phyloP scores from a whole-genome alignment of 1,140 invertebrate genomes.

The Aphis gossypii region DNA sequence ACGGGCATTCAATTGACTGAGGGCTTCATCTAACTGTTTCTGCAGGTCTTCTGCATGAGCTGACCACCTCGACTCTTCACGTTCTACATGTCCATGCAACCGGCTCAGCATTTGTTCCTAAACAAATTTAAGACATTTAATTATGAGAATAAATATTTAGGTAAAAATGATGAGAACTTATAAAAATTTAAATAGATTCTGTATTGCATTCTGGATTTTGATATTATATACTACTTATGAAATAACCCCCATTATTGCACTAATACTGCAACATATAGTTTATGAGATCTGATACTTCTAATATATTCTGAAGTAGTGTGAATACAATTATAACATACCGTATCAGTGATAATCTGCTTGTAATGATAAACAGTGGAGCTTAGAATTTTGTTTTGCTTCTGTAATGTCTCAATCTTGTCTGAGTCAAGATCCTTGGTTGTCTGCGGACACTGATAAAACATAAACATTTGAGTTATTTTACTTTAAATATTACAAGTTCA shows the following conservation, averaged over 20 bases:
- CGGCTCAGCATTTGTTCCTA: conserved; percentile 45
- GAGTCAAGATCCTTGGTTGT: not conserved
- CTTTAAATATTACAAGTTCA: not conserved
- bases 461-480: not conserved
- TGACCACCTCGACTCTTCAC: conserved; percentile 4
- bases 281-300: not conserved
- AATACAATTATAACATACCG: not conserved
- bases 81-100: not conserved
- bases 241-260: not conserved
- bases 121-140: not conserved
- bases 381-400: not conserved
- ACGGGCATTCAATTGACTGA: not conserved
- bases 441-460: not conserved
- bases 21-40: not conserved
- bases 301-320: not conserved
- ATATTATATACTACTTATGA: not conserved
- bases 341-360: conserved; percentile 30
- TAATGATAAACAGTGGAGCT: not conserved
- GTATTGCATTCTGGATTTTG: not conserved
- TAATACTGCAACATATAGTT: not conserved
- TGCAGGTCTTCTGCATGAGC: not conserved
- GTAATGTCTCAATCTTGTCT: not conserved
- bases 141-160: not conserved
- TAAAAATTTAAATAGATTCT: not conserved
- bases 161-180: not conserved